These are phyloP conservation scores for Eupithecia pulchellata DNA, from an alignment of 2,888 invertebrate species.

Conservation along the genomic window DNA sequence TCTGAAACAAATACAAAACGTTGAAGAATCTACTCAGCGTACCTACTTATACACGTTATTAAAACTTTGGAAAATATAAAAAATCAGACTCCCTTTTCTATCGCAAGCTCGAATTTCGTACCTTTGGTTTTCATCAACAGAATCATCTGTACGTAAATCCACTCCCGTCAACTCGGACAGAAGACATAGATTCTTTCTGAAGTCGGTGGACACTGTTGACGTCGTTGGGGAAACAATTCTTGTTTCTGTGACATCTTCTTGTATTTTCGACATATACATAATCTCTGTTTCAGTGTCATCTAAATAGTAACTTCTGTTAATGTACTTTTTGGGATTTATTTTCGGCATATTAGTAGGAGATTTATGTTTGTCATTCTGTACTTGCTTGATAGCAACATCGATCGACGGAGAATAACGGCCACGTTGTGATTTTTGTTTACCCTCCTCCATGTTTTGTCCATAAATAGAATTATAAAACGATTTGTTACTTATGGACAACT, in stretches of 20 bases:
- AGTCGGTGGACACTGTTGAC: constrained; percentile 59
- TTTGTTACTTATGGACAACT: constrained; percentile 78
- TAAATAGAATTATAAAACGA: constrained; percentile 80
- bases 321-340: constrained; percentile 56
- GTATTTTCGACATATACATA: constrained; percentile 60
- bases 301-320: constrained; percentile 67
- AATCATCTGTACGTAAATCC: constrained; percentile 42
- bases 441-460: constrained; percentile 59
- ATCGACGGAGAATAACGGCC: constrained; percentile 33
- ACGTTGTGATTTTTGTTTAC: constrained; percentile 48
- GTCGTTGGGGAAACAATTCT: constrained; percentile 53
- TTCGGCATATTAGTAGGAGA: constrained; percentile 44
- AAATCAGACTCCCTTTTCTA: too few species aligned
- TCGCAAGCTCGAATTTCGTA: neutral
- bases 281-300: constrained; percentile 72
- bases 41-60: too few species aligned
- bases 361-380: constrained; percentile 46
- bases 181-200: constrained; percentile 51
- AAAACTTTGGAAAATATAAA: neutral
- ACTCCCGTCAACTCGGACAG: constrained; percentile 52
- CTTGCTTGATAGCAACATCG: constrained; percentile 46
- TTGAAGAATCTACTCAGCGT: neutral
- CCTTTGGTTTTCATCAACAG: constrained; percentile 24
- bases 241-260: constrained; percentile 31
- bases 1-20: constrained; percentile 22